Conservation (phyloP, 92 coral and sea anemone genomes). For the Porites cylindrica region DNA sequence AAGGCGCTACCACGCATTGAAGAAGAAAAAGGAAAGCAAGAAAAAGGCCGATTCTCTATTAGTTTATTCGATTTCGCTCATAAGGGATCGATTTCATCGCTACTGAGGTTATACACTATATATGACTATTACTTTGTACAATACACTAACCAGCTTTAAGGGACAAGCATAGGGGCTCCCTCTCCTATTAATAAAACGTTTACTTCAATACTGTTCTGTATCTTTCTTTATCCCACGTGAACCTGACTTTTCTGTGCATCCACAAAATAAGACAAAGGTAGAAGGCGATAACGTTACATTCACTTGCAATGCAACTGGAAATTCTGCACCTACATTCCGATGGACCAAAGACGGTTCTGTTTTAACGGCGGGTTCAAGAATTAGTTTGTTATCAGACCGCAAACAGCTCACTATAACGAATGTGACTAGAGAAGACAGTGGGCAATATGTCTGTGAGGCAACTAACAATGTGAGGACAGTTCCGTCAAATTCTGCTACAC, state of each 20-base stretch:
- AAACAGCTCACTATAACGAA: slow-evolving; percentile 33
- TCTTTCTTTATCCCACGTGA: not conserved
- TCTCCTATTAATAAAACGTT: too few species aligned
- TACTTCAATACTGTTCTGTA: too few species aligned
- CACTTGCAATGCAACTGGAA: slow-evolving; percentile 40
- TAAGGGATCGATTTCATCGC: too few species aligned
- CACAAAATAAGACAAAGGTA: slow-evolving; percentile 24
- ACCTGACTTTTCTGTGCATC: slow-evolving; percentile 18
- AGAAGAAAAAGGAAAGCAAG: too few species aligned
- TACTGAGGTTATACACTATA: too few species aligned
- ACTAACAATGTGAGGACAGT: slow-evolving; percentile 9
- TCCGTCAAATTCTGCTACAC: not conserved
- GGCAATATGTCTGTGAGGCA: slow-evolving; percentile 24
- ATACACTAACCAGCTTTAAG: too few species aligned
- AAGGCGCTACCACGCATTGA: too few species aligned
- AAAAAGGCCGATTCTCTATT: too few species aligned
- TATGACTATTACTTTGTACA: too few species aligned
- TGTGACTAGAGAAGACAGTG: slow-evolving; percentile 40
- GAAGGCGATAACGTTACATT: slow-evolving; percentile 36
- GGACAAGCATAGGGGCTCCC: too few species aligned
- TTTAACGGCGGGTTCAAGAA: not conserved
- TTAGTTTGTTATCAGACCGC: not conserved
- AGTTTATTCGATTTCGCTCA: too few species aligned
- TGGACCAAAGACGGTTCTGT: slow-evolving; percentile 44
- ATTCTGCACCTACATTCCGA: slow-evolving; percentile 29